These are phyloP conservation scores for Porites lobata DNA, from an alignment of 92 coral and sea anemone genomes.

Conservation along the genomic window DNA sequence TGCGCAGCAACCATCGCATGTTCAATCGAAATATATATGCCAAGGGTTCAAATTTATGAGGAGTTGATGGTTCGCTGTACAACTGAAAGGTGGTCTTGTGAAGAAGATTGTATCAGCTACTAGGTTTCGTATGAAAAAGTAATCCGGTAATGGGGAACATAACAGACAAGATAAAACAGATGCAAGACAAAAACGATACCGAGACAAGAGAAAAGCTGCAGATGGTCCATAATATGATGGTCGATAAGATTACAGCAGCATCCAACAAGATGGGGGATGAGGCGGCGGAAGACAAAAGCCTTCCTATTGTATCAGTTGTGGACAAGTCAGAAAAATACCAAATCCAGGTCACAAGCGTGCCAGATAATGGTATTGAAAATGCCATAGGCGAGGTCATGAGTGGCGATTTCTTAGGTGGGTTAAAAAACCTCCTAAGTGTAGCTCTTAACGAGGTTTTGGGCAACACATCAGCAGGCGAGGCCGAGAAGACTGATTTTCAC, in stretches of 20 bases:
- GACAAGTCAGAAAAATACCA: constrained; percentile 45
- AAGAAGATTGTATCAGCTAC: background rate
- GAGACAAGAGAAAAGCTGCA: constrained; percentile 20
- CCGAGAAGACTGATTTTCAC: constrained; percentile 26
- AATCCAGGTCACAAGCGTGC: constrained; percentile 22
- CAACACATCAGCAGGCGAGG: constrained; percentile 12
- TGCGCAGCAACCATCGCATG: too few relatives aligned
- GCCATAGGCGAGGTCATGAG: background rate
- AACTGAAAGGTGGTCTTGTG: background rate
- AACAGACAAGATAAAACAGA: background rate
- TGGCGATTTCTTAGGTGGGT: constrained; percentile 39
- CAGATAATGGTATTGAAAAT: background rate
- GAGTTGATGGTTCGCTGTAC: background rate
- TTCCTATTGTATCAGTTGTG: constrained; percentile 47
- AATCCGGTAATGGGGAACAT: background rate
- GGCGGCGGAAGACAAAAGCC: constrained; percentile 25
- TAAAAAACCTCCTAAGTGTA: constrained; percentile 4
- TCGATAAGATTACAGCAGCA: constrained; percentile 24
- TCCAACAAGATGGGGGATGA: constrained; percentile 9
- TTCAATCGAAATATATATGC: too few relatives aligned
- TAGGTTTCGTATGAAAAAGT: background rate
- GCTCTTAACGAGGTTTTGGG: constrained; percentile 27
- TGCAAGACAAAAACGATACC: background rate
- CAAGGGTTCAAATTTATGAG: too few relatives aligned
- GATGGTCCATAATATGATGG: constrained; percentile 34